These are phyloP conservation scores for Fundulus diaphanus DNA, from an alignment of 2,797 vertebrate genomes.

Conservation along the genomic window DNA sequence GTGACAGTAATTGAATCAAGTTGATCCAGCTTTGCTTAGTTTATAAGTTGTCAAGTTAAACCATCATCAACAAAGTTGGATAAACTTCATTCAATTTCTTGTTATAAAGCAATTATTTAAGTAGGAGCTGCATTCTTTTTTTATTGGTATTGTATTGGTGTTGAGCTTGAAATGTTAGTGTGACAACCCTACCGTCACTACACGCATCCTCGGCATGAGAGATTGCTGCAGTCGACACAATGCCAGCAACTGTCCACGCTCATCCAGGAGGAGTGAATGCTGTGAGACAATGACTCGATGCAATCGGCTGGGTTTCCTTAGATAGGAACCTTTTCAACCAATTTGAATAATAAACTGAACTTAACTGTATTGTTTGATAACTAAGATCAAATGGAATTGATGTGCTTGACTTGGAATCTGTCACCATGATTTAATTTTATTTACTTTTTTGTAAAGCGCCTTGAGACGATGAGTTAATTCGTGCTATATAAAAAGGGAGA, in stretches of 20 bases:
- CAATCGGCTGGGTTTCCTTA: background rate
- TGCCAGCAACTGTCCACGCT: background rate
- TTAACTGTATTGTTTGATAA: background rate
- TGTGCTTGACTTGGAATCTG: background rate
- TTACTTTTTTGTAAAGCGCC: background rate
- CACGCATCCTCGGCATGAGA: background rate
- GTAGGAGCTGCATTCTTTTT: too few relatives aligned
- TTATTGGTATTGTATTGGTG: too few relatives aligned
- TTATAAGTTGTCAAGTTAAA: too few relatives aligned
- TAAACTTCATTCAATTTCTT: too few relatives aligned
- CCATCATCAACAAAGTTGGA: too few relatives aligned
- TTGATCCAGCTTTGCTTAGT: too few relatives aligned
- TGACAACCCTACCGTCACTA: background rate
- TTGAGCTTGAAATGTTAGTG: too few relatives aligned
- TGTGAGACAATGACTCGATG: background rate
- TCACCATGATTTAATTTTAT: background rate
- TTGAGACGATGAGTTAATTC: background rate
- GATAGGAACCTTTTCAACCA: background rate
- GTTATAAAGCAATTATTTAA: too few relatives aligned
- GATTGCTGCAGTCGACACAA: background rate
- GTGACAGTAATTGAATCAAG: too few relatives aligned
- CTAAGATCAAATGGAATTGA: background rate
- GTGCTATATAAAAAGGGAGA: background rate
- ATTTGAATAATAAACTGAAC: background rate
- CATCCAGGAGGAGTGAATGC: background rate